A percentile compares a stretch with the other conserved stretches of the same genome.
Evolutionary conservation across 2,888 invertebrate species (phyloP).

Genomic region (Poecilus cupreus): DNA sequence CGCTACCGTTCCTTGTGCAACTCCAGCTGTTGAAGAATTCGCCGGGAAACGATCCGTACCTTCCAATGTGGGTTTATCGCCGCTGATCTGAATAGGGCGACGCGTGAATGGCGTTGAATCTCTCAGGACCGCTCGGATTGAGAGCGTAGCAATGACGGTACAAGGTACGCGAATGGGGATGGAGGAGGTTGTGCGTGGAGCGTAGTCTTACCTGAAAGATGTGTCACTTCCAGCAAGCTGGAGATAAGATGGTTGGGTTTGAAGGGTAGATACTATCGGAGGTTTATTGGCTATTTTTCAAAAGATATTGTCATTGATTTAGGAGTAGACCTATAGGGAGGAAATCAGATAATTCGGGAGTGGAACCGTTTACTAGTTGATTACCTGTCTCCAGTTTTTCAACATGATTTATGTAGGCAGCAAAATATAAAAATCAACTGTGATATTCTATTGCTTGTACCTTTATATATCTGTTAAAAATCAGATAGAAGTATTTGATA

Average conservation of each 20-base stretch:
- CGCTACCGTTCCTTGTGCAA: background rate
- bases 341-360: background rate
- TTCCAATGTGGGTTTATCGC: conserved; percentile 37
- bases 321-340: background rate
- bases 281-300: background rate
- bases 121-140: conserved; percentile 20
- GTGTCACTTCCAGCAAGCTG: background rate
- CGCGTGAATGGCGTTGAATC: background rate
- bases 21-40: background rate
- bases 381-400: too few relatives aligned
- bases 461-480: too few relatives aligned
- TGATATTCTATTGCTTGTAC: too few relatives aligned
- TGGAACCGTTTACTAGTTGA: too few relatives aligned
- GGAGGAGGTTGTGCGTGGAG: background rate
- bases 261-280: background rate
- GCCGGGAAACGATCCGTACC: background rate
- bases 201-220: background rate
- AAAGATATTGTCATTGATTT: background rate
- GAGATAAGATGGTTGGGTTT: background rate
- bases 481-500: too few relatives aligned
- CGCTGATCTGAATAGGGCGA: conserved; percentile 41
- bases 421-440: too few relatives aligned
- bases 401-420: too few relatives aligned
- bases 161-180: background rate
- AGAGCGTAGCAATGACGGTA: background rate